phyloP scores from a whole-genome alignment of 1,140 invertebrate genomes.

The Trigoniulus corallinus region DNA sequence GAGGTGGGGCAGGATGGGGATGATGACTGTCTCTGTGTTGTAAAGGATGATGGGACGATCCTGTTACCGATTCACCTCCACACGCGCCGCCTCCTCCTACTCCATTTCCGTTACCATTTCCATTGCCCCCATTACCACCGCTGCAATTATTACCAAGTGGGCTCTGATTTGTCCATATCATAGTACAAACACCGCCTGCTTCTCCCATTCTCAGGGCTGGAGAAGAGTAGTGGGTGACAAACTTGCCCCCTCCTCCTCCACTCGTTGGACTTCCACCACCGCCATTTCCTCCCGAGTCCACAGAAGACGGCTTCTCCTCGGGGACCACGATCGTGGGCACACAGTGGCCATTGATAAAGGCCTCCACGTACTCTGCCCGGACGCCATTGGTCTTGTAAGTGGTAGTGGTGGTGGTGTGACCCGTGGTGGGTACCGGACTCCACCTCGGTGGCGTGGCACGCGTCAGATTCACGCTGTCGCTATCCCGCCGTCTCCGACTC shows the following conservation, averaged over 20 bases:
- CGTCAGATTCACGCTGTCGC: constrained; percentile 8
- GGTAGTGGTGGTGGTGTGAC: not conserved
- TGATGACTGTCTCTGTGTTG: too few relatives aligned
- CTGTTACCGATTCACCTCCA: too few relatives aligned
- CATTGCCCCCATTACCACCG: too few relatives aligned
- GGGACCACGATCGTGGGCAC: not conserved
- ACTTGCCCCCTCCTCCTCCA: not conserved
- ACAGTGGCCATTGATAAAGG: not conserved
- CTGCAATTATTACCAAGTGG: constrained; percentile 23
- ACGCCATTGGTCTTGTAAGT: constrained; percentile 1
- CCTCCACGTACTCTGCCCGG: not conserved
- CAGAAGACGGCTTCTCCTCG: not conserved
- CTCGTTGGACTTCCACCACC: not conserved
- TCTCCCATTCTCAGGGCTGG: constrained; percentile 44
- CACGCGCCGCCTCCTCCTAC: too few relatives aligned
- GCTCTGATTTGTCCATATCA: constrained; percentile 54
- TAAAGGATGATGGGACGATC: too few relatives aligned
- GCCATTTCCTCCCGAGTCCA: not conserved
- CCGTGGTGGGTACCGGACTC: constrained; percentile 2
- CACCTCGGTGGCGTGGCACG: not conserved
- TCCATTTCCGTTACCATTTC: too few relatives aligned
- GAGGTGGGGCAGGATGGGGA: not conserved
- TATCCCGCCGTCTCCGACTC: constrained; percentile 7
- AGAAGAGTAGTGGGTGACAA: not conserved
- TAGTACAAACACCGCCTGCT: constrained; percentile 71